Evolutionary conservation across 2,113 vertebrate genomes (phyloP).

Genomic region (Petrocephalus microphthalmus): DNA sequence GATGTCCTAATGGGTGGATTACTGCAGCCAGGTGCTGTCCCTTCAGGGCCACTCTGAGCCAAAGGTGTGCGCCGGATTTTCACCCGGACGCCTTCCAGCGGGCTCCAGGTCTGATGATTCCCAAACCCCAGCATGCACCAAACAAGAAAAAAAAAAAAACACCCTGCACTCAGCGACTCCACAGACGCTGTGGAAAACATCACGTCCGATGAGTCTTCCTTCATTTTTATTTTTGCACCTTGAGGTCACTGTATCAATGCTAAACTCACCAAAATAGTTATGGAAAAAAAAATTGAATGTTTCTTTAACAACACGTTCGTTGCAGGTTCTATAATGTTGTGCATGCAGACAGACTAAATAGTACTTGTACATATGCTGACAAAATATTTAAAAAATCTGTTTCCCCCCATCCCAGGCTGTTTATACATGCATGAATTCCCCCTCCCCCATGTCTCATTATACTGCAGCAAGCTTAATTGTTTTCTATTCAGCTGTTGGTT

Average conservation of each 20-base stretch:
- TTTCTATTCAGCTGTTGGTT: constrained; percentile 13
- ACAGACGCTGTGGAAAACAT: not conserved
- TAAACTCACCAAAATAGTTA: not conserved
- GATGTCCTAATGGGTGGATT: not conserved
- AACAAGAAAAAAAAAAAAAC: not conserved
- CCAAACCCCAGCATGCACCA: not conserved
- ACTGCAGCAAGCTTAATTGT: not conserved
- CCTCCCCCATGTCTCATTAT: not conserved
- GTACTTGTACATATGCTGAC: not conserved
- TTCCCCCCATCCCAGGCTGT: not conserved
- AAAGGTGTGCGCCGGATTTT: not conserved
- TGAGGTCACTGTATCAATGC: not conserved
- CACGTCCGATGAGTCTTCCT: not conserved
- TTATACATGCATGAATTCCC: not conserved
- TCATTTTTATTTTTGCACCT: not conserved
- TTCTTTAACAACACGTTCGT: not conserved
- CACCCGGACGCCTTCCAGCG: not conserved
- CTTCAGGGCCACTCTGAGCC: not conserved
- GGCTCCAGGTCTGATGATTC: not conserved
- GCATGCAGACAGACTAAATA: not conserved
- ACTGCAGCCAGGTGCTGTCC: not conserved
- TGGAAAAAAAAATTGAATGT: not conserved
- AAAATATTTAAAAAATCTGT: not conserved
- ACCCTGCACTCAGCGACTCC: not conserved
- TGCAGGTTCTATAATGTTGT: not conserved